Evolutionary conservation across 2,113 vertebrate genomes (phyloP).

Genomic region (Lasiurus cinereus): DNA sequence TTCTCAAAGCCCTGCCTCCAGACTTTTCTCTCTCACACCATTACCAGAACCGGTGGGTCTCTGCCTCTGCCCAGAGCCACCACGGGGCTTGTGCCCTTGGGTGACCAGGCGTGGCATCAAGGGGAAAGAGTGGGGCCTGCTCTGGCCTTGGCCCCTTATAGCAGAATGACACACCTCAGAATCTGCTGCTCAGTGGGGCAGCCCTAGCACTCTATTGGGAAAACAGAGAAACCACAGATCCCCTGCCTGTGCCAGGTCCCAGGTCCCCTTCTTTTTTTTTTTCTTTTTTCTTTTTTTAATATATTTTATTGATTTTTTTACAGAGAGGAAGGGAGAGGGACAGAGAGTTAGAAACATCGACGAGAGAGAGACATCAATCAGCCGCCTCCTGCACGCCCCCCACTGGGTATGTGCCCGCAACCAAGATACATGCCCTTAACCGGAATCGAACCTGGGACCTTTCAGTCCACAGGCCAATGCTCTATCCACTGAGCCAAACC

Average conservation of each 20-base stretch:
- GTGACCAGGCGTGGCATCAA: conserved; percentile 4
- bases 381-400: too few species aligned
- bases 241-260: not conserved
- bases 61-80: not conserved
- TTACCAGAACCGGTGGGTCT: not conserved
- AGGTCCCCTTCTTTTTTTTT: too few species aligned
- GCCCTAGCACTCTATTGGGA: not conserved
- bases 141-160: not conserved
- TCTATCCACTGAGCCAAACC: too few species aligned
- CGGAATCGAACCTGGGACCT: too few species aligned
- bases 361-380: too few species aligned
- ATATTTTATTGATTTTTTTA: too few species aligned
- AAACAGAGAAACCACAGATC: not conserved
- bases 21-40: not conserved
- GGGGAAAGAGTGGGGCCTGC: not conserved
- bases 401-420: too few species aligned
- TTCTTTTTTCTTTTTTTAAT: too few species aligned
- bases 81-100: conserved; percentile 58
- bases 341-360: too few species aligned
- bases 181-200: not conserved
- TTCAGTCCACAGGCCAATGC: too few species aligned
- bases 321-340: too few species aligned
- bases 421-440: too few species aligned
- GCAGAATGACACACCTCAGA: not conserved
- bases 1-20: not conserved